These are phyloP conservation scores for Eupithecia subumbrata DNA, from an alignment of 2,888 invertebrate species.

Conservation along the genomic window DNA sequence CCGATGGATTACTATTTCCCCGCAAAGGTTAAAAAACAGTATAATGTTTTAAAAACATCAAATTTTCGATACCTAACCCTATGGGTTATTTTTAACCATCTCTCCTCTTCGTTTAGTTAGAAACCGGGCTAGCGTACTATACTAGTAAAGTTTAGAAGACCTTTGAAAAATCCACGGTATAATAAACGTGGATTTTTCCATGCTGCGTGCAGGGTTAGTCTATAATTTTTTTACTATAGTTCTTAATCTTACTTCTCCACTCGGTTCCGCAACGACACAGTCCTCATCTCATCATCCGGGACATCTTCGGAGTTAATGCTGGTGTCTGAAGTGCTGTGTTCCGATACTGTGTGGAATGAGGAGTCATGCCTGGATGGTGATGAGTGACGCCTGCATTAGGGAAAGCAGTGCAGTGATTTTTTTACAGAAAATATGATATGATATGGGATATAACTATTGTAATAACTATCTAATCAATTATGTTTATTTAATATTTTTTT, in stretches of 20 bases:
- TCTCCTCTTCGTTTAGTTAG: background rate
- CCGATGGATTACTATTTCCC: too few species aligned
- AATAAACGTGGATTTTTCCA: too few species aligned
- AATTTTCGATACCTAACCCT: too few species aligned
- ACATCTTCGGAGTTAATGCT: slow-evolving; percentile 50
- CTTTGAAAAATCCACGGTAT: too few species aligned
- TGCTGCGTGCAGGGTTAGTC: too few species aligned
- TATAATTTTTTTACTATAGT: background rate
- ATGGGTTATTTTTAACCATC: background rate
- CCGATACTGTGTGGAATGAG: slow-evolving; percentile 64
- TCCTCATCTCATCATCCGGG: slow-evolving; percentile 26
- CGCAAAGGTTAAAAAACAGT: too few species aligned
- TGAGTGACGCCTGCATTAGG: background rate
- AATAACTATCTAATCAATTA: too few species aligned
- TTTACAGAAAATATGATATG: background rate
- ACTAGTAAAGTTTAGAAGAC: background rate
- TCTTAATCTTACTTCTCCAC: slow-evolving; percentile 1
- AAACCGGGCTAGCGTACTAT: background rate
- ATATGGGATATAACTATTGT: background rate
- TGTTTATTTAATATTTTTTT: too few species aligned
- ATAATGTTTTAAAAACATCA: too few species aligned
- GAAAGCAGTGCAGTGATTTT: background rate
- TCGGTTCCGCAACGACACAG: slow-evolving; percentile 5
- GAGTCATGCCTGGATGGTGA: slow-evolving; percentile 40
- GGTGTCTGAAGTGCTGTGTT: slow-evolving; percentile 67